phyloP scores from a whole-genome alignment of 92 coral and sea anemone genomes.

The Palythoa caribaeorum region DNA sequence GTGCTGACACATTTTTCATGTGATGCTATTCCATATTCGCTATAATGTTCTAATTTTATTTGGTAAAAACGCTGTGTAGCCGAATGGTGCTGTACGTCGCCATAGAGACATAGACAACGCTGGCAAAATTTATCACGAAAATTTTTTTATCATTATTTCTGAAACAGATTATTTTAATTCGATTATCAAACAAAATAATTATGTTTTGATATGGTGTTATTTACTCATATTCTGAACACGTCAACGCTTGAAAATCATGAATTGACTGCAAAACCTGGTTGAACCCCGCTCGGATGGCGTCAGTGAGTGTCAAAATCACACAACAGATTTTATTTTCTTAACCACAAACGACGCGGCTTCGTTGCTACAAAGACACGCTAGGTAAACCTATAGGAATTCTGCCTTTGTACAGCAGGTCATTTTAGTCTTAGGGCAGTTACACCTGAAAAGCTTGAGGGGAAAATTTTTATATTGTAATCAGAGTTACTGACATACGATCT shows the following conservation, averaged over 20 bases:
- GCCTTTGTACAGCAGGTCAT: neutral
- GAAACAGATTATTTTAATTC: neutral
- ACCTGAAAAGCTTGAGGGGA: neutral
- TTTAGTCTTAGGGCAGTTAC: neutral
- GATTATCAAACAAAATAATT: neutral
- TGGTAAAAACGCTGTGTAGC: neutral
- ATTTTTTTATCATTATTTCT: neutral
- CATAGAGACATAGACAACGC: neutral
- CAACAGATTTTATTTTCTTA: neutral
- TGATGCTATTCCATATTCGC: too few relatives aligned
- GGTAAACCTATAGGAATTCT: neutral
- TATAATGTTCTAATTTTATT: too few relatives aligned
- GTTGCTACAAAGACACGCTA: neutral
- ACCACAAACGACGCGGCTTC: constrained; percentile 1
- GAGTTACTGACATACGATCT: too few relatives aligned
- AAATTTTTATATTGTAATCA: neutral
- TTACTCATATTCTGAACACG: neutral
- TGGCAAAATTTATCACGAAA: neutral
- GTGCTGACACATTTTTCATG: neutral
- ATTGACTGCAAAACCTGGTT: neutral
- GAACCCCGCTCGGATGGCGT: neutral
- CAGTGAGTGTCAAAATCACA: neutral
- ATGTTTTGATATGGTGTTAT: constrained; percentile 13
- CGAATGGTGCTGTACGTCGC: neutral
- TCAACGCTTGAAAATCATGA: neutral